Conservation (phyloP, 2,113 vertebrate species). For the Illadopsis cleaveri region DNA sequence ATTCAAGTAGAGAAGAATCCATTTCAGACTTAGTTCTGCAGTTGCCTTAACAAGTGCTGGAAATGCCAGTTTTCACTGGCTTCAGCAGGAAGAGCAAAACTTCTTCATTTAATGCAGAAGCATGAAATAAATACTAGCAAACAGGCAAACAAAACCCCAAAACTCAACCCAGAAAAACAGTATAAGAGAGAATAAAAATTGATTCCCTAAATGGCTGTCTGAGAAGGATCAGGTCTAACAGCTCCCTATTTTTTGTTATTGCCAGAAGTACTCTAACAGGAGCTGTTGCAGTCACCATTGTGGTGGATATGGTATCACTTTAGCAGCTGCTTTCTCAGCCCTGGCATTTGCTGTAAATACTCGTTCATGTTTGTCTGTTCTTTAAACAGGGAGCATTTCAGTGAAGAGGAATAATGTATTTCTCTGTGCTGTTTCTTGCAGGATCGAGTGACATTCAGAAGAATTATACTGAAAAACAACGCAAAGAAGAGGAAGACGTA, state of each 20-base stretch:
- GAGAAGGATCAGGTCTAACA: neutral
- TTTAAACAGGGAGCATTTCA: neutral
- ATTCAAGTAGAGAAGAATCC: neutral
- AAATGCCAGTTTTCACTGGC: neutral
- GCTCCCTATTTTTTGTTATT: neutral
- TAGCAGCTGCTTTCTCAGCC: neutral
- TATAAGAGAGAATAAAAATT: neutral
- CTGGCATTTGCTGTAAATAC: neutral
- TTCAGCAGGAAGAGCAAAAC: neutral
- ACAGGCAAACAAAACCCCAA: neutral
- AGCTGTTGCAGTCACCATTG: neutral
- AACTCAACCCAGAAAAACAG: neutral
- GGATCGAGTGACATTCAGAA: constrained; percentile 97
- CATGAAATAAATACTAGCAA: neutral
- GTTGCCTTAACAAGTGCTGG: neutral
- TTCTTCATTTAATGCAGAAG: neutral
- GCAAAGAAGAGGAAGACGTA: constrained; percentile 94
- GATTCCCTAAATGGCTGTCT: neutral
- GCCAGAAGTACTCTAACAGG: neutral
- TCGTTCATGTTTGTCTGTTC: neutral
- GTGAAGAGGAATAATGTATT: neutral
- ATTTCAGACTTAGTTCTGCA: neutral
- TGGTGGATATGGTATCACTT: neutral
- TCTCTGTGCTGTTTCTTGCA: constrained; percentile 68
- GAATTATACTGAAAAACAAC: constrained; percentile 97